Evolutionary conservation across 2,797 vertebrate species (phyloP), one percentile per base, ranked within the genome.

Genomic region (Octomys mimax): DNA sequence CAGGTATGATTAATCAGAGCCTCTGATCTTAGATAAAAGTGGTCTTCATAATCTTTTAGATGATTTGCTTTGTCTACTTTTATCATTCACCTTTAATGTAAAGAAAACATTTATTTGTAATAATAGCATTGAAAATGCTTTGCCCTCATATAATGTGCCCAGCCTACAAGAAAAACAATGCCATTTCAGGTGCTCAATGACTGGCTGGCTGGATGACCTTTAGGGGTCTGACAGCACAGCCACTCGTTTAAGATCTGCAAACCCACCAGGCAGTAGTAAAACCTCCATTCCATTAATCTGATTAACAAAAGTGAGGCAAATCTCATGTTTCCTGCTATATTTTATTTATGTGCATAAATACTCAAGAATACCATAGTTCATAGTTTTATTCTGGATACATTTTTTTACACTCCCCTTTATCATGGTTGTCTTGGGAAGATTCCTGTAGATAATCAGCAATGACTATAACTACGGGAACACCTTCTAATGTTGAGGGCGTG

Each of bases 221-320:
- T 64, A 93, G 52, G 22, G 4, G 57, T 89, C 36, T 75, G 14
- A 16, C 73, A 8, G 28, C 21, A 71, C 5, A 24, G 8, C 8
- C 66, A 95, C 78, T 95, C 46, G 39, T n/a, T 26, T 61, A 13
- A 57, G 82, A 81, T 70, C 68, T 57, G 62, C 96, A 96, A 61
- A 33, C 24, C 24, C 1, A 8, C 22, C 10, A 62, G 81, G 91
- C 83, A 94, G 85, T 89, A 97, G 61, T 66, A 83, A 96, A 62
- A 80, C 12, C 71, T 26, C 36, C 54, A 19, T 77, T 42, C 13
- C 59, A 92, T 22, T 89, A 87, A 80, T 82, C 39, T 82, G 61
- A 52, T 90, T 90, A 98, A 61, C 16, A 79, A 92, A 97, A 97
- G 46, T 84, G 24, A 92, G 24, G 3, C 7, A 8, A 39, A 57